Percentiles rank a stretch among this genome's conserved stretches.
phyloP scores from a whole-genome alignment of 1,140 invertebrate genomes.

The Gryllus bimaculatus region DNA sequence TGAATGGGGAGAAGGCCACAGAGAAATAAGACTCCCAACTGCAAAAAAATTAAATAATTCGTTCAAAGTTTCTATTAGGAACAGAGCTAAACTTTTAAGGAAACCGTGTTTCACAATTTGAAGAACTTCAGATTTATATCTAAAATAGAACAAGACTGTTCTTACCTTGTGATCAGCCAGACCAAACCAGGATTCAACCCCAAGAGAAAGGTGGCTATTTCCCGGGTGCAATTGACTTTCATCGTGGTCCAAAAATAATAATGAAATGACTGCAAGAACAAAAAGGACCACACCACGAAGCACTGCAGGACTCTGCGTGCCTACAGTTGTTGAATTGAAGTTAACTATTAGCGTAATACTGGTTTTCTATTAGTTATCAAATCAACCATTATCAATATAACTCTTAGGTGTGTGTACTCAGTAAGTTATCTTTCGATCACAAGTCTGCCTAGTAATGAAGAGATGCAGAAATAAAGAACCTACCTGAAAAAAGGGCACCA shows the following conservation, averaged over 20 bases:
- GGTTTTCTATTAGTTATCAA: too few relatives aligned
- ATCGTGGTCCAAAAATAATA: slow-evolving; percentile 23
- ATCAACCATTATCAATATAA: too few relatives aligned
- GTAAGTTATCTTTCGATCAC: not conserved
- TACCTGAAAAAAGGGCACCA: slow-evolving; percentile 21
- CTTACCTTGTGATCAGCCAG: slow-evolving; percentile 23
- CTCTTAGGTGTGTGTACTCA: too few relatives aligned
- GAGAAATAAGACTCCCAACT: slow-evolving; percentile 20
- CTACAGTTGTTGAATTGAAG: slow-evolving; percentile 13
- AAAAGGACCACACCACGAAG: slow-evolving; percentile 18
- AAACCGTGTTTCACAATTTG: too few relatives aligned
- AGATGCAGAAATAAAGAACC: slow-evolving; percentile 8
- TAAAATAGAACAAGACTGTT: not conserved
- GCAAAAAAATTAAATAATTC: not conserved
- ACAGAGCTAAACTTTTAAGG: not conserved
- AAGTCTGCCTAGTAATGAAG: not conserved
- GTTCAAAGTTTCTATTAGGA: not conserved
- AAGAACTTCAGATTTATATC: too few relatives aligned
- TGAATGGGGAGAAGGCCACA: slow-evolving; percentile 8
- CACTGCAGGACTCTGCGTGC: slow-evolving; percentile 11
- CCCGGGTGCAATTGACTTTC: slow-evolving; percentile 18
- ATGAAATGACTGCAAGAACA: slow-evolving; percentile 15
- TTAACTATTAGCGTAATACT: too few relatives aligned
- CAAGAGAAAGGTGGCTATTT: slow-evolving; percentile 14
- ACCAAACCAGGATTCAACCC: slow-evolving; percentile 19